Base-by-base conservation (phyloP, 2,888 invertebrate genomes). In the Opisthograptis luteolata region DNA sequence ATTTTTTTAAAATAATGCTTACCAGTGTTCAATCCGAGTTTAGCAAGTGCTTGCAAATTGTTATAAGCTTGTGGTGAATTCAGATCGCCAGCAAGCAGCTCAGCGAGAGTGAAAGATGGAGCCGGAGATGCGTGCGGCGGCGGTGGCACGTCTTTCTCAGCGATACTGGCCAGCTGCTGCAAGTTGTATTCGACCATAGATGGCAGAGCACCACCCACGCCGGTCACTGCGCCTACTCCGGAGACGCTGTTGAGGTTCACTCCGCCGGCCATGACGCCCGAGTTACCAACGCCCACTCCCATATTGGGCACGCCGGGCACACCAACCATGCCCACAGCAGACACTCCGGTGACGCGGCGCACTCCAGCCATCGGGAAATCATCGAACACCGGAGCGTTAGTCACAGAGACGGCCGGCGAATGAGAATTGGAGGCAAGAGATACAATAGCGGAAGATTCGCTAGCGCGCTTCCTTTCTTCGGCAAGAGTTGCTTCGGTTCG, bases 11-110 rank as follows among this genome's bases (percentile, higher is more conserved):
- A n/a, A n/a, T n/a, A 24, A 3, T 17, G 76, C 89, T 89, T 78
- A 94, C 94, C 94, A 70, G 93, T 92, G 68, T 93, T 93, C 39
- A 94, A 82, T 71, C 97, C 97, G 46, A 97, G 92, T 83, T 97
- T 97, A 50, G 97, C 97, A 51, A 98, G 93, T 17, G 96, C 97
- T 76, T 97, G 96, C 60, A 98, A 91, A 87, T 97, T 98, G 82
- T 96, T 96, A 67, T 96, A 94, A 7, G 97, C 96, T 68, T 95
- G 94, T 65, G 94, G 94, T 0, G 93, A 92, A 65, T 91, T 93
- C 2, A 93, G 80, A 70, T 95, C 95, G 10, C 95, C 95, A 50
- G 94, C 93, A 46, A 96, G 92, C 46, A 96, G 87, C 77, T 97
- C 96, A 4, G 95, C 95, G 59, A 96, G 84, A 47, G 94, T 95